Evolutionary conservation across 2,888 invertebrate genomes (phyloP).

Genomic region (Archips xylosteana): DNA sequence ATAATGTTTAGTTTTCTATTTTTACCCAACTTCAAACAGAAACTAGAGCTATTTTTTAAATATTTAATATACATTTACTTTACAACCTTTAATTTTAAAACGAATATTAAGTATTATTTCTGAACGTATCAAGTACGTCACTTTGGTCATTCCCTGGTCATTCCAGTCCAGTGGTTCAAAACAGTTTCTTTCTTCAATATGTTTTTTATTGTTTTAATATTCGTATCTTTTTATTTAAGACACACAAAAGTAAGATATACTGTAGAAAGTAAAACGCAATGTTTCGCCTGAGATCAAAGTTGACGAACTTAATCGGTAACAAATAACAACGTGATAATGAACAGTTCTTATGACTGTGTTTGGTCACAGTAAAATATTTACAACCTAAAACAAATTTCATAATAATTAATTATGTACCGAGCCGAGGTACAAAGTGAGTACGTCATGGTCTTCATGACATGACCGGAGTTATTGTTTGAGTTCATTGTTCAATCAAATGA

Average conservation of each 20-base stretch:
- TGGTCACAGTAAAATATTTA: not conserved
- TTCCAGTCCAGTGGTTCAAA: conserved; percentile 19
- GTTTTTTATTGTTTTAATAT: too few relatives aligned
- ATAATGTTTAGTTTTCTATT: too few relatives aligned
- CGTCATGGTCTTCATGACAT: not conserved
- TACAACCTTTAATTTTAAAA: not conserved
- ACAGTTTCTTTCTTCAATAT: conserved; percentile 9
- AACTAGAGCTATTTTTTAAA: not conserved
- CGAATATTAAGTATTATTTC: not conserved
- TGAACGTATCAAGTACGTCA: conserved; percentile 34
- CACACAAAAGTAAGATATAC: not conserved
- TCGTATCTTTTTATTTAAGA: too few relatives aligned
- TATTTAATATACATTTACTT: not conserved
- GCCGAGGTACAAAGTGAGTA: not conserved
- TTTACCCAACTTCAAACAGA: not conserved
- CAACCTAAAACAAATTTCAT: not conserved
- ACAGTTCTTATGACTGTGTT: not conserved
- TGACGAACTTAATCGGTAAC: too few relatives aligned
- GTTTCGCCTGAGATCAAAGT: too few relatives aligned
- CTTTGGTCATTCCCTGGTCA: conserved; percentile 20
- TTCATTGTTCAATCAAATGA: not conserved
- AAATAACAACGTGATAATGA: too few relatives aligned
- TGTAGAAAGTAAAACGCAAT: too few relatives aligned
- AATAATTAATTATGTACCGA: not conserved
- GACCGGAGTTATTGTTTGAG: not conserved